Conservation (phyloP, 1,140 invertebrate species). For the Anastrepha obliqua region DNA sequence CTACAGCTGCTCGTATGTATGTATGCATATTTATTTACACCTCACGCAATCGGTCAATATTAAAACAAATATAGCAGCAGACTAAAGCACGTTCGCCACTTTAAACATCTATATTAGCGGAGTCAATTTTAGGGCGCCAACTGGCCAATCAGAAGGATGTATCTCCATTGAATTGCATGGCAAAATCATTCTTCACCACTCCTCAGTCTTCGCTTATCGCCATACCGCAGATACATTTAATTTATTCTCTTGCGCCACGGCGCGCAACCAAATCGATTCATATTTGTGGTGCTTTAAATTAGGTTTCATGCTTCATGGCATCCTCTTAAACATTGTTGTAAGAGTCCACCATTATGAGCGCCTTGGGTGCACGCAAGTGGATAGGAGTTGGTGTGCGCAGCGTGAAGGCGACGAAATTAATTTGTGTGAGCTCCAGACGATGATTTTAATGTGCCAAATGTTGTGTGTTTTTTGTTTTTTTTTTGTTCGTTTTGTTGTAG, state of each 20-base stretch:
- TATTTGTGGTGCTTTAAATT: slow-evolving; percentile 36
- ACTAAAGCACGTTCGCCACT: background rate
- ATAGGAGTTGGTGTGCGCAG: background rate
- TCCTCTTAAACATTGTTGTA: background rate
- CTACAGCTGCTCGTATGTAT: background rate
- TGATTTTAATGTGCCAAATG: slow-evolving; percentile 47
- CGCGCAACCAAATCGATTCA: slow-evolving; percentile 25
- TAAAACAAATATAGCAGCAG: background rate
- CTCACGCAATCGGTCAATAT: background rate
- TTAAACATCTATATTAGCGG: background rate
- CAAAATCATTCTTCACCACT: background rate
- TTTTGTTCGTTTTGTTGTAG: background rate
- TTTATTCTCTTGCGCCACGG: slow-evolving; percentile 28
- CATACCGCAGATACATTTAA: background rate
- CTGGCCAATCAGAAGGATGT: background rate
- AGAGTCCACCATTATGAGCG: slow-evolving; percentile 10
- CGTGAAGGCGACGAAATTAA: slow-evolving; percentile 18
- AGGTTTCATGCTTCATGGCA: slow-evolving; percentile 6
- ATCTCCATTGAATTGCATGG: background rate
- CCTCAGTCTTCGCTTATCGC: background rate
- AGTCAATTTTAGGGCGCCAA: background rate
- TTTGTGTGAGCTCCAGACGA: background rate
- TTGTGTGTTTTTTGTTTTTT: background rate
- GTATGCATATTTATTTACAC: background rate
- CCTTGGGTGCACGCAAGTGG: background rate